Percentiles rank a stretch among this genome's conserved stretches.
phyloP scores from a whole-genome alignment of 2,113 vertebrate species.

The Machaerirhynchus nigripectus region DNA sequence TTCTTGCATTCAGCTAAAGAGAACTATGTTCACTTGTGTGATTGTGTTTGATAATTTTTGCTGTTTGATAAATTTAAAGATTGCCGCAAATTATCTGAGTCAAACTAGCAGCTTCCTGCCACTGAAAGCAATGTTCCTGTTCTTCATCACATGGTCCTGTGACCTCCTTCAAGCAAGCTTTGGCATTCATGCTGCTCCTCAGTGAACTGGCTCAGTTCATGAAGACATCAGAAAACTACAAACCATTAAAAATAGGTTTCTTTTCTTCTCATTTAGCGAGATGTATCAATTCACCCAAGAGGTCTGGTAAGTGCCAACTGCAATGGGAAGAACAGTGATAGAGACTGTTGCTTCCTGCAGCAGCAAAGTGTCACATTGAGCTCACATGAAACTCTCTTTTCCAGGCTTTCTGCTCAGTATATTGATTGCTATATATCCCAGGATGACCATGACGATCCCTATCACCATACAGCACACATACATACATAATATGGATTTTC shows the following conservation, averaged over 20 bases:
- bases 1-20: neutral
- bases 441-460: neutral
- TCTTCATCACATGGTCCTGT: neutral
- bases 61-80: neutral
- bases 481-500: neutral
- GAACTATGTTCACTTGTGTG: neutral
- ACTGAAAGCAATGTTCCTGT: neutral
- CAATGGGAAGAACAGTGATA: neutral
- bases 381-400: neutral
- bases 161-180: neutral
- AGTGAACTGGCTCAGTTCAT: neutral
- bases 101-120: neutral
- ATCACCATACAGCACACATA: neutral
- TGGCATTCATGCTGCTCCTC: neutral
- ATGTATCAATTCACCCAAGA: neutral
- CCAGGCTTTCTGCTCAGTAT: neutral
- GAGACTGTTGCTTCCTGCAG: neutral
- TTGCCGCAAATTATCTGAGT: neutral
- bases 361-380: neutral
- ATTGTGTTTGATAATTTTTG: neutral
- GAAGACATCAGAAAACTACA: neutral
- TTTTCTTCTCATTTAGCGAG: neutral
- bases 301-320: neutral
- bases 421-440: neutral
- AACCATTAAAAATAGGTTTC: neutral